A percentile compares a stretch with the other conserved stretches of the same genome.
These are phyloP conservation scores for Antitype chi DNA, from an alignment of 2,888 invertebrate species.

Conservation along the genomic window DNA sequence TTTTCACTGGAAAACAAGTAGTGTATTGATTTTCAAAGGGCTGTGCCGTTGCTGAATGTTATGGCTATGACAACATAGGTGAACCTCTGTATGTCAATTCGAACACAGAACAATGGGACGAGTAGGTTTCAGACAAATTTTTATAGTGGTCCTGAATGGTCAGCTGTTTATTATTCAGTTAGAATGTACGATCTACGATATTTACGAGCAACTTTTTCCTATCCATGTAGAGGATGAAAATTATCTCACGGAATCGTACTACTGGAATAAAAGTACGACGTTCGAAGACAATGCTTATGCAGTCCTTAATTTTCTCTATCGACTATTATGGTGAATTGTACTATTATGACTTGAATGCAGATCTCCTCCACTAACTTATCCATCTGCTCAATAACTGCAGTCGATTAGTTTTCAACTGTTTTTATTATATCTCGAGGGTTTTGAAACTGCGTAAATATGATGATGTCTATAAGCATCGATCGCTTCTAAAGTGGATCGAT, in stretches of 20 bases:
- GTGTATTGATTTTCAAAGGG: slow-evolving; percentile 48
- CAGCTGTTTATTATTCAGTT: not conserved
- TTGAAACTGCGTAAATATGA: not conserved
- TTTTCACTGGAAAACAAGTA: slow-evolving; percentile 40
- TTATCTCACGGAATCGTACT: not conserved
- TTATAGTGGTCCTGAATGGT: not conserved
- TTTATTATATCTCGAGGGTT: too few species aligned
- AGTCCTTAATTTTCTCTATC: too few species aligned
- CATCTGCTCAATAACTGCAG: not conserved
- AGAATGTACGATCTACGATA: not conserved
- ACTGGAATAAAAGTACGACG: not conserved
- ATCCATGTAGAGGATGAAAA: not conserved
- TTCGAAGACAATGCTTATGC: too few species aligned
- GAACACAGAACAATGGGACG: not conserved
- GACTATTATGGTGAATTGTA: too few species aligned
- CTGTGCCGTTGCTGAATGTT: slow-evolving; percentile 5
- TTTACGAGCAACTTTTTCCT: not conserved
- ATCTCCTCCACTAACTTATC: too few species aligned
- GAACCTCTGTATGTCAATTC: not conserved
- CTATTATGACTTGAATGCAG: too few species aligned
- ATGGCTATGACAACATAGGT: not conserved
- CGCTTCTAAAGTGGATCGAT: too few species aligned
- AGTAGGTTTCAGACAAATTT: not conserved
- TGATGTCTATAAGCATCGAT: not conserved
- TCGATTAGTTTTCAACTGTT: too few species aligned